Evolutionary conservation across 2,113 vertebrate species (phyloP), one percentile per base, ranked within the genome.

Genomic region (Cavia porcellus): DNA sequence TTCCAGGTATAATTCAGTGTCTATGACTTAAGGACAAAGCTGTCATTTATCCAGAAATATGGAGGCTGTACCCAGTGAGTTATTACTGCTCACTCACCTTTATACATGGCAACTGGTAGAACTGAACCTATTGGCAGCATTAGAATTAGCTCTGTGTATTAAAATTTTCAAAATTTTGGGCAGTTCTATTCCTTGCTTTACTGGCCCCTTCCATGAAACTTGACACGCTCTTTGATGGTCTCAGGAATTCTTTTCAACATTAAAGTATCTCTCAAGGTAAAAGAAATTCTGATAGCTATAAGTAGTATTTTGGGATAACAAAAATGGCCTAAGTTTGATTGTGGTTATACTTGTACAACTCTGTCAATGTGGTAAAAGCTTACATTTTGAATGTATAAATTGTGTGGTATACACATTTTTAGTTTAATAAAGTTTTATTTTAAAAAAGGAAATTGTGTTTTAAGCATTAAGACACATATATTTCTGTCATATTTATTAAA

Each of bases 91-190:
- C 89, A 88, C 81, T 72, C 81, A 86, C 19, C 30, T 88, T 38
- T 92, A 30, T 70, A 82, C 8, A 66, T 72, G 55, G 70, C 28
- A 94, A 57, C 13, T 94, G 45, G 28, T 66, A 95, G 59, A 92
- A 96, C 42, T 57, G 20, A 85, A 6, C 68, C 38, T 77, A 61
- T 50, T 14, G 70, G 68, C 87, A 91, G 50, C 50, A n/a, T 80
- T 74, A 86, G 38, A 82, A 94, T 89, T 97, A 92, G 74, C 68
- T 90, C 75, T 87, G 25, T 74, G 47, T 75, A 97, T 66, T 94
- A 92, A 86, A 89, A 55, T 94, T 97, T 92, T 94, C 38, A 94
- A 74, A 95, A 87, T 92, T 75, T 91, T 85, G 35, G 91, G 17
- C 12, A 90, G 11, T 92, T 50, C 61, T 95, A 87, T 72, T 90